Evolutionary conservation across 2,888 invertebrate species (phyloP), one percentile per base, ranked within the genome.

Genomic region (Meiosimyza decipiens): DNA sequence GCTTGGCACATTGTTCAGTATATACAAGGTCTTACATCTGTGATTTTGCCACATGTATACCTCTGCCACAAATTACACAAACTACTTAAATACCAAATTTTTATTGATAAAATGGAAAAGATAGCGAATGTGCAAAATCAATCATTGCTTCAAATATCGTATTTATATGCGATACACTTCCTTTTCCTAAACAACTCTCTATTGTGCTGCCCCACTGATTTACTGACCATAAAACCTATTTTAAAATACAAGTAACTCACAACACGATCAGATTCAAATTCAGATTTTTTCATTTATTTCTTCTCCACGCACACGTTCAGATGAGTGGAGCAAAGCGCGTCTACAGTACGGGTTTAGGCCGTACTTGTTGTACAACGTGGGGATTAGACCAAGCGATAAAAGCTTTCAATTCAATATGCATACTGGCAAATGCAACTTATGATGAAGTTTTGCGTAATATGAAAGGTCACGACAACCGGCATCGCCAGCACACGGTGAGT

Each of bases 201-300:
- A 65, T 51, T 5, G 9, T 40, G 60, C 47, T 63, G 52, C 72
- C 72, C 73, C 72, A 75, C 65, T 76, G 75, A 71, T 76, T 75
- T 74, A 77, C 76, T 77, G 76, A 77, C 77, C 77, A 76, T 76
- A 76, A 77, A 77, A 76, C 74, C 76, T 55, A 73, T 72, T 69
- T 73, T 77, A 63, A 49, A 28, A 60, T 73, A 57, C 55, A 49
- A 62, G 55, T 71, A 74, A 68, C 55, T 57, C 63, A 55, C 47
- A 55, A 47, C 40, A 63, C 54, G 62, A 62, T 47, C 40, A 40
- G 40, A 40, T 40, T 40, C 1, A 40, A 9, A 40, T 7, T 40
- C 40, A 51, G 11, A 18, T 54, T 49, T 33, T 63, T 65, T 9
- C n/a, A 16, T n/a, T 13, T 71, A 9, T 50, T 50, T 47, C 28